Conservation (phyloP, 2,113 vertebrate genomes). For the Gymnogyps californianus region DNA sequence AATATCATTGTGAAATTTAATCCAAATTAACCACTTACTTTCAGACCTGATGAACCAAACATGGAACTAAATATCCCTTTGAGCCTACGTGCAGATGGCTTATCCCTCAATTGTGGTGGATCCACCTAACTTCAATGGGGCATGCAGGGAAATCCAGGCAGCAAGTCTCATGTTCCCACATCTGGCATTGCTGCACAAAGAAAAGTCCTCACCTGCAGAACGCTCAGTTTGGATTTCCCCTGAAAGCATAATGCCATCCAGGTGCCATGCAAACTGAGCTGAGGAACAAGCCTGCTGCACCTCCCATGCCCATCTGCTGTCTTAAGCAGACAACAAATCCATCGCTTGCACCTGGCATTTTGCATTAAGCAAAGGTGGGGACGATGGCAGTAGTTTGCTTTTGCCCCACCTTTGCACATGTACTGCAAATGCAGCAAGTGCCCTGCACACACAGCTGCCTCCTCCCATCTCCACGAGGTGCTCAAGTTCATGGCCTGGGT, state of each 20-base stretch:
- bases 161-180: not conserved
- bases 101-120: rapidly evolving
- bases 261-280: not conserved
- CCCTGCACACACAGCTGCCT: not conserved
- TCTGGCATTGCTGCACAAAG: not conserved
- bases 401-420: not conserved
- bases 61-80: not conserved
- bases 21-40: not conserved
- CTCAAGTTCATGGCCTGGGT: not conserved
- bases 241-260: not conserved
- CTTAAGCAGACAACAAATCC: not conserved
- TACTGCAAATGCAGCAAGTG: not conserved
- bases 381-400: not conserved
- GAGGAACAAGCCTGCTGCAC: not conserved
- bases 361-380: not conserved
- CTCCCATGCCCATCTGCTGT: not conserved
- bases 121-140: not conserved
- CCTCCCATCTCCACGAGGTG: not conserved
- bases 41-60: not conserved
- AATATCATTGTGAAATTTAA: not conserved
- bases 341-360: not conserved
- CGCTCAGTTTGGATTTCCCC: not conserved
- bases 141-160: not conserved
- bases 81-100: not conserved
- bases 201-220: not conserved